Evolutionary conservation across 2,888 invertebrate genomes (phyloP).

Genomic region (Ptycholaimellus sp.): DNA sequence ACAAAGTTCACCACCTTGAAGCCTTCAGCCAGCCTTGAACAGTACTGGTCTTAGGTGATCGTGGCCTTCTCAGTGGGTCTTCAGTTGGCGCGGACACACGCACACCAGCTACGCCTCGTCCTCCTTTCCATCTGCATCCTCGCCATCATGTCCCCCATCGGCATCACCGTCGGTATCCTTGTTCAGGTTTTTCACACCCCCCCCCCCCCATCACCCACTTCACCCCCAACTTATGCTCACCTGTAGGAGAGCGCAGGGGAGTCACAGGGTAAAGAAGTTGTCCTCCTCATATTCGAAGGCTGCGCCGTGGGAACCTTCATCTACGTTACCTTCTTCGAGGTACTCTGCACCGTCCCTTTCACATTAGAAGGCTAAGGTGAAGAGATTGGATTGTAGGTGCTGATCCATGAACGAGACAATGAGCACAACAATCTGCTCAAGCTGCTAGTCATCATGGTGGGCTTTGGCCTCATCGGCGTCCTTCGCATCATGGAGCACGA

Average conservation of each 20-base stretch:
- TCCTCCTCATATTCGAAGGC: conserved; percentile 40
- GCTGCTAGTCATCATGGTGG: conserved; percentile 17
- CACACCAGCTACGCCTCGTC: conserved; percentile 19
- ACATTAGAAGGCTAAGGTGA: too few species aligned
- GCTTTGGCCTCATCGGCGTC: conserved; percentile 19
- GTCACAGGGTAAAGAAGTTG: conserved; percentile 6
- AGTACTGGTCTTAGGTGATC: conserved; percentile 27
- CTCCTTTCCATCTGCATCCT: conserved; percentile 27
- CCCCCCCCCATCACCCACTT: too few species aligned
- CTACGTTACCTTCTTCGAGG: conserved; percentile 85
- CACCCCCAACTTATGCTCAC: too few species aligned
- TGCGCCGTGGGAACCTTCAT: conserved; percentile 70
- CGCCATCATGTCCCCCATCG: conserved; percentile 45
- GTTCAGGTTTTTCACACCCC: too few species aligned
- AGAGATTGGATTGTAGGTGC: conserved; percentile 54
- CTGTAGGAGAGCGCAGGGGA: neutral
- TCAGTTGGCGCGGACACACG: conserved; percentile 22
- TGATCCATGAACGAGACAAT: conserved; percentile 24
- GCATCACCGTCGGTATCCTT: conserved; percentile 25
- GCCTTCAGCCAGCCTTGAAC: too few species aligned
- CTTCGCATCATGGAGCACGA: conserved; percentile 12
- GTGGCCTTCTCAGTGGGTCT: conserved; percentile 37
- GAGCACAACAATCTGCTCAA: conserved; percentile 23
- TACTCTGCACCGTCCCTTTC: too few species aligned
- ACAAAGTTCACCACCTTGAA: too few species aligned